These are phyloP conservation scores for Galeopsomyia nigrocyanea DNA, from an alignment of 2,888 invertebrate species.

Conservation along the genomic window DNA sequence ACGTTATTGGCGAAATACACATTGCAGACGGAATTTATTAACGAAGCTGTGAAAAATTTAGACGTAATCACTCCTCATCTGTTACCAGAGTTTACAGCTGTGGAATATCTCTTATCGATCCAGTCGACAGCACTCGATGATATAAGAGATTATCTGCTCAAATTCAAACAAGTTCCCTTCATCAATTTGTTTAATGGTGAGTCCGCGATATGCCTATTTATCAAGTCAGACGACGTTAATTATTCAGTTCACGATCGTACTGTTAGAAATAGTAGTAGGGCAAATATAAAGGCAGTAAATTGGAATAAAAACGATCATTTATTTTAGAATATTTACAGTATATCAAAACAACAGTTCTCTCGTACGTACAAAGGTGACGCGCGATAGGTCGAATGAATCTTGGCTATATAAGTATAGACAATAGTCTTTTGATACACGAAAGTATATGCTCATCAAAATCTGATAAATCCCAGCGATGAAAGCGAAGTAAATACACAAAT, in stretches of 20 bases:
- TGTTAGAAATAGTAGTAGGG: too few species aligned
- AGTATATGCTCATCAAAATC: conserved; percentile 36
- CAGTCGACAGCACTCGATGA: conserved; percentile 51
- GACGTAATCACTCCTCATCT: conserved; percentile 45
- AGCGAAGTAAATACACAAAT: conserved; percentile 36
- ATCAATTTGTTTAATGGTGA: conserved; percentile 56
- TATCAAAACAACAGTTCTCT: conserved; percentile 53
- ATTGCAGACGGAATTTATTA: conserved; percentile 47
- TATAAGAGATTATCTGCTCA: conserved; percentile 51
- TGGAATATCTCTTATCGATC: conserved; percentile 56
- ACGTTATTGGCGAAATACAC: not conserved
- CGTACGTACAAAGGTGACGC: conserved; percentile 46
- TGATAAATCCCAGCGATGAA: conserved; percentile 40
- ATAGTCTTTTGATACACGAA: conserved; percentile 26
- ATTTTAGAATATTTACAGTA: conserved; percentile 68
- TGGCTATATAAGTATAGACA: not conserved
- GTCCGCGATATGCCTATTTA: not conserved
- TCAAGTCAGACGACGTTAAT: too few species aligned
- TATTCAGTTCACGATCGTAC: too few species aligned
- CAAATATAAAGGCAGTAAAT: conserved; percentile 33
- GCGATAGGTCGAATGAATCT: conserved; percentile 41
- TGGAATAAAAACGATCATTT: conserved; percentile 68
- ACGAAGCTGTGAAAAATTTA: conserved; percentile 47
- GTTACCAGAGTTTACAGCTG: conserved; percentile 56
- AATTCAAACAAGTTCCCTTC: conserved; percentile 45